Percentiles rank a stretch among this genome's conserved stretches.
These are phyloP conservation scores for Eupsittula cactorum DNA, from an alignment of 2,113 vertebrate species.

Conservation along the genomic window DNA sequence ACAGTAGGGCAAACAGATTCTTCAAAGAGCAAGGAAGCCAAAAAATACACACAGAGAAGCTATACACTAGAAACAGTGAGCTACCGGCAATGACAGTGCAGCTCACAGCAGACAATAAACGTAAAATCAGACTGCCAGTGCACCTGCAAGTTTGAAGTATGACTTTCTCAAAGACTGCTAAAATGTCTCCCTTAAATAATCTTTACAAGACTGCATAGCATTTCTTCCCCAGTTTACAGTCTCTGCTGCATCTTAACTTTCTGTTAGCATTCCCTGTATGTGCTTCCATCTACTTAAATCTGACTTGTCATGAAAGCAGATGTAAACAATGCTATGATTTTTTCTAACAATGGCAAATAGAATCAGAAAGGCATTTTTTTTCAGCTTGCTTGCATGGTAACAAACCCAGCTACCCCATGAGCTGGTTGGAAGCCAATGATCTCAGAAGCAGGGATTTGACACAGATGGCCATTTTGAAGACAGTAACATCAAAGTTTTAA, in stretches of 20 bases:
- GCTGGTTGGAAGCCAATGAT: neutral
- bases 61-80: neutral
- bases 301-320: neutral
- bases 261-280: neutral
- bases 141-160: neutral
- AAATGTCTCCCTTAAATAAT: constrained; percentile 12
- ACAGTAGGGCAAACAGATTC: rapidly evolving
- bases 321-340: rapidly evolving
- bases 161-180: neutral
- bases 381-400: neutral
- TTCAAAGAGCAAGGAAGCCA: neutral
- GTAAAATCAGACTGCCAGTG: neutral
- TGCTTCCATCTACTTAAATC: neutral
- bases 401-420: neutral
- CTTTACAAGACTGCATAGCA: neutral
- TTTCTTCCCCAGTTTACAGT: neutral
- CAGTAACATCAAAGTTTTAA: neutral
- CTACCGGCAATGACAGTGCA: neutral
- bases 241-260: neutral
- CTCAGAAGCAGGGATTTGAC: neutral
- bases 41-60: neutral
- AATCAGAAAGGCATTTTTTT: neutral
- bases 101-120: neutral
- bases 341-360: neutral
- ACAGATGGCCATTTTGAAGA: neutral